Evolutionary conservation across 2,888 invertebrate species (phyloP), one percentile per base, ranked within the genome.

Genomic region (Oscheius sp.): DNA sequence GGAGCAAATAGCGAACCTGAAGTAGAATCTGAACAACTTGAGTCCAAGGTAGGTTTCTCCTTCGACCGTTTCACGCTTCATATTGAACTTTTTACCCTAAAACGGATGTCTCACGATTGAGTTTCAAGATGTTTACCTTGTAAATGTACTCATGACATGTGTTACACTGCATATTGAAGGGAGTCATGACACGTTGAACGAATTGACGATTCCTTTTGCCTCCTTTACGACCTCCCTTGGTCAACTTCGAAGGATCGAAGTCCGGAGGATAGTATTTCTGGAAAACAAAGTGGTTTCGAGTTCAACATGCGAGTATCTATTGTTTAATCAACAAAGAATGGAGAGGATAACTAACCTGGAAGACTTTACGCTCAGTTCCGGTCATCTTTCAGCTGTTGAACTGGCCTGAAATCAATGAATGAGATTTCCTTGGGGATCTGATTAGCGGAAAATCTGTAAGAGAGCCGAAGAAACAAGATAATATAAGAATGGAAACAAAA

Each of bases 231-330:
- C 96, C 95, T 93, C 96, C 95, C 81, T 96, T 95, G 83, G 98
- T 98, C 68, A 99, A 96, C 92, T 99, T 99, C 73, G 96, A 94
- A 1, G 99, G 99, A 93, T 99, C 99, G 90, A 97, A 99, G 92
- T 98, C 98, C 89, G 98, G 98, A 0, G 99, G 99, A 91, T 99
- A 99, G 90, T 99, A 99, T 95, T 99, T 99, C 96, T 97, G 91
- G 82, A 93, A 92, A n/a, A 42, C 42, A 42, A 5, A 0, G 7
- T 42, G 42, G 5, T 2, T 33, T n/a, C 13, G 37, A 51, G 33
- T 9, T 2, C 1, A 33, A 21, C 5, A 42, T n/a, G 5, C 74
- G 60, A 58, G 32, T 59, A 47, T 47, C n/a, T 35, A 21, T 57
- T 48, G 37, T 53, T 35, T 13, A 10, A 37, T 53, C 50, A 70